phyloP scores from a whole-genome alignment of 2,113 vertebrate genomes.

The Phalacrocorax aristotelis region DNA sequence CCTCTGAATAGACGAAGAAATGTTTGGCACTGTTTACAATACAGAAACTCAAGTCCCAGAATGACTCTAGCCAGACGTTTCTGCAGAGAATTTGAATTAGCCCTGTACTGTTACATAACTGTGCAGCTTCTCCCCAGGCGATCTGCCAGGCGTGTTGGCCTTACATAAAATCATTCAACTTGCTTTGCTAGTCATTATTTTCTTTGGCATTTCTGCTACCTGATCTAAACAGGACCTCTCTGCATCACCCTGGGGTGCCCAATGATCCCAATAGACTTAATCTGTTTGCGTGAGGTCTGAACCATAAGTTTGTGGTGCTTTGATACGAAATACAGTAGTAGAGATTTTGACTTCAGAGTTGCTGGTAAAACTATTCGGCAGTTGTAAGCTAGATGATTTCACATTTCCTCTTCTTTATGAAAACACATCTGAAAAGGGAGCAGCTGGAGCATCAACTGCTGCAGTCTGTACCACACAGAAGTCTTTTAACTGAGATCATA shows the following conservation, averaged over 20 bases:
- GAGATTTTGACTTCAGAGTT: neutral
- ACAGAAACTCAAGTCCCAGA: slow-evolving; percentile 41
- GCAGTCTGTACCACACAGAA: neutral
- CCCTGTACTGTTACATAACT: slow-evolving; percentile 48
- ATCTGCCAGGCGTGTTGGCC: slow-evolving; percentile 21
- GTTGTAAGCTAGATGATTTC: neutral
- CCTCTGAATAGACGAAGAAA: slow-evolving; percentile 41
- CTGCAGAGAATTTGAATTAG: slow-evolving; percentile 60
- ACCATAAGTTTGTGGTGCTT: neutral
- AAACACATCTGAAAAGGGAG: neutral
- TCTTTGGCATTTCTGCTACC: slow-evolving; percentile 43
- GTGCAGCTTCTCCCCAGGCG: slow-evolving; percentile 60
- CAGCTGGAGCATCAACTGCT: neutral
- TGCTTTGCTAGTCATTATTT: neutral
- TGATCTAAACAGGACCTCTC: slow-evolving; percentile 29
- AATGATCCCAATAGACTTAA: neutral
- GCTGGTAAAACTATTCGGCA: neutral
- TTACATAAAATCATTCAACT: slow-evolving; percentile 63
- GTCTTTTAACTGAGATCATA: neutral
- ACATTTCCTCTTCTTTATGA: neutral
- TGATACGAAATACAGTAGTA: neutral
- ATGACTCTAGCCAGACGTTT: slow-evolving; percentile 32
- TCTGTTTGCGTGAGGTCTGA: neutral
- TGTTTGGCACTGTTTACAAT: slow-evolving; percentile 54
- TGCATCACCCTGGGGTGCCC: slow-evolving; percentile 2